A percentile compares a stretch with the other conserved stretches of the same genome.
phyloP scores from a whole-genome alignment of 1,140 invertebrate genomes.

The Harpegnathos saltator region DNA sequence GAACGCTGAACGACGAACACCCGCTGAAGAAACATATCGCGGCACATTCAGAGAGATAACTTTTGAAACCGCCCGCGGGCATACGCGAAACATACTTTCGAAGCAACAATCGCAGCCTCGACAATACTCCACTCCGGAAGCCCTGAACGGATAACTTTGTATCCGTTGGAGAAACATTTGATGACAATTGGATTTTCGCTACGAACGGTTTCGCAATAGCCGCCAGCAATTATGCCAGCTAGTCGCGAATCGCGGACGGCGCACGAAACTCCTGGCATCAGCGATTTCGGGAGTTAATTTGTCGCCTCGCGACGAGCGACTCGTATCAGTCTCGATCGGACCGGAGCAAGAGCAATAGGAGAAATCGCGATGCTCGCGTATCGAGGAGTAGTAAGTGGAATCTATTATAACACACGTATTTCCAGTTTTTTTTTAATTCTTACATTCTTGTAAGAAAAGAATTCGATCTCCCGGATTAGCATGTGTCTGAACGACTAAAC shows the following conservation, averaged over 20 bases:
- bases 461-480: no score
- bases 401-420: background rate
- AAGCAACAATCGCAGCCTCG: no score
- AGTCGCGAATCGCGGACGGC: constrained; percentile 25
- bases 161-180: background rate
- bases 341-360: background rate
- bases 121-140: no score
- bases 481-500: no score
- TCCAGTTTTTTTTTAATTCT: no score
- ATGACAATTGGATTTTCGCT: background rate
- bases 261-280: constrained; percentile 45
- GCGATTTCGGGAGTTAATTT: constrained; percentile 51
- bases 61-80: no score
- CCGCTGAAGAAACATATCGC: background rate
- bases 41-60: background rate
- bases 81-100: background rate
- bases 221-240: constrained; percentile 11
- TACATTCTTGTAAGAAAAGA: no score
- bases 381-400: constrained; percentile 45
- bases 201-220: background rate
- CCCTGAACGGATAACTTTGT: background rate
- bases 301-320: background rate
- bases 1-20: background rate
- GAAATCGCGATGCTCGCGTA: background rate
- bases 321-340: constrained; percentile 42